Evolutionary conservation across 2,888 invertebrate genomes (phyloP).

Genomic region (Microctonus hyperodae): DNA sequence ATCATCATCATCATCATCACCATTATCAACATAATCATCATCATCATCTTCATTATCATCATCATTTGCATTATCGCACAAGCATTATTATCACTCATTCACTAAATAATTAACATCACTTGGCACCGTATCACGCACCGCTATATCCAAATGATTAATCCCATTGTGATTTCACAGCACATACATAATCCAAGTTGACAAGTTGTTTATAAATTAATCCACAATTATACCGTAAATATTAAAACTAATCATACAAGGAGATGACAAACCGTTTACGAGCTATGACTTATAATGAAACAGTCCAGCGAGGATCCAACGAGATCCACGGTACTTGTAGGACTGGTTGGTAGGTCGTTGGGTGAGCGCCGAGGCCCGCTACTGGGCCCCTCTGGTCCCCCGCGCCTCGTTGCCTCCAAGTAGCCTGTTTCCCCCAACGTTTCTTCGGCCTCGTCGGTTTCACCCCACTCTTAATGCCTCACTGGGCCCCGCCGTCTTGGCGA

Average conservation of each 20-base stretch:
- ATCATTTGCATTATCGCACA: conserved; percentile 8
- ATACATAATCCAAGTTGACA: neutral
- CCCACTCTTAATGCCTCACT: conserved; percentile 44
- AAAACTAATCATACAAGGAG: conserved; percentile 5
- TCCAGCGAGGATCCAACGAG: conserved; percentile 39
- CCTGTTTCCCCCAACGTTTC: conserved; percentile 36
- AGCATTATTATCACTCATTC: conserved; percentile 29
- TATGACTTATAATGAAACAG: conserved; percentile 29
- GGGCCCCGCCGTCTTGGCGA: conserved; percentile 57
- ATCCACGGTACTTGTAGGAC: conserved; percentile 58
- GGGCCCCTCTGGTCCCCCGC: conserved; percentile 39
- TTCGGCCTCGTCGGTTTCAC: conserved; percentile 42
- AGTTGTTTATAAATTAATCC: conserved; percentile 1
- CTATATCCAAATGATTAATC: conserved; percentile 22
- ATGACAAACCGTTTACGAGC: conserved; percentile 10
- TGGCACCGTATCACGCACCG: conserved; percentile 11
- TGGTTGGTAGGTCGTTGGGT: conserved; percentile 49
- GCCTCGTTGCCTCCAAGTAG: conserved; percentile 46
- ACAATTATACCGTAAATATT: conserved; percentile 12
- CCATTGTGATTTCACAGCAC: conserved; percentile 24
- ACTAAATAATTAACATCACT: conserved; percentile 20
- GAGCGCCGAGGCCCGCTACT: conserved; percentile 53
- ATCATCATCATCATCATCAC: neutral
- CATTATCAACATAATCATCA: conserved; percentile 29
- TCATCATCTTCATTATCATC: conserved; percentile 19